These are phyloP conservation scores for Xylocampa areola DNA, from an alignment of 2,888 invertebrate genomes.

Conservation along the genomic window DNA sequence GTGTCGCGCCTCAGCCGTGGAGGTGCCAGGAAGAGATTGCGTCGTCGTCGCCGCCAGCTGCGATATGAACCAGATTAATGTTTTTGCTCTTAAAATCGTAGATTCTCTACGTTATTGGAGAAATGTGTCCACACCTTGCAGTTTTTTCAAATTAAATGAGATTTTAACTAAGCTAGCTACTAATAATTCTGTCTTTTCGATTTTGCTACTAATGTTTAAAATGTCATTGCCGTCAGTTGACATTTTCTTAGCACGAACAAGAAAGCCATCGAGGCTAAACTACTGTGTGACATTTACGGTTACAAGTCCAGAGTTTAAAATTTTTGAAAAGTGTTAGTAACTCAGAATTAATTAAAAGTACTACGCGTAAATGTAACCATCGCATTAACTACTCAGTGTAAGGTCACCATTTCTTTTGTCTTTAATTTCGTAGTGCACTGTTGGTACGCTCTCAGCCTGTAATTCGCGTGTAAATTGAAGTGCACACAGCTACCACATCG, in stretches of 20 bases:
- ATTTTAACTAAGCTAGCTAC: constrained; percentile 25
- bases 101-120: constrained; percentile 34
- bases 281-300: constrained; percentile 24
- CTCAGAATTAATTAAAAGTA: constrained; percentile 13
- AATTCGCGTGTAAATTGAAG: constrained; percentile 66
- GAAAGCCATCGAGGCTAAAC: constrained; percentile 27
- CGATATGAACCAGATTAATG: constrained; percentile 61
- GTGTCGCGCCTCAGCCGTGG: constrained; percentile 49
- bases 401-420: constrained; percentile 20
- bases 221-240: constrained; percentile 40
- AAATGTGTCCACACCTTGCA: constrained; percentile 28
- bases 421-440: constrained; percentile 15
- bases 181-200: constrained; percentile 20
- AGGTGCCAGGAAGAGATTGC: constrained; percentile 55
- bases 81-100: constrained; percentile 52
- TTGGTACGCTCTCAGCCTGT: constrained; percentile 24
- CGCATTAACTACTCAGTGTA: constrained; percentile 28
- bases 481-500: constrained; percentile 56
- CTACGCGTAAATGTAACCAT: background rate
- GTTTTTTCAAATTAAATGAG: constrained; percentile 34
- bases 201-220: constrained; percentile 22
- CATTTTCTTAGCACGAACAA: constrained; percentile 40
- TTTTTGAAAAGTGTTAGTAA: constrained; percentile 10
- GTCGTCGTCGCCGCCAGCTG: constrained; percentile 59
- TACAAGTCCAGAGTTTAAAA: constrained; percentile 12